These are phyloP conservation scores for Alectoris magna DNA, from an alignment of 2,797 vertebrate genomes.

Conservation along the genomic window DNA sequence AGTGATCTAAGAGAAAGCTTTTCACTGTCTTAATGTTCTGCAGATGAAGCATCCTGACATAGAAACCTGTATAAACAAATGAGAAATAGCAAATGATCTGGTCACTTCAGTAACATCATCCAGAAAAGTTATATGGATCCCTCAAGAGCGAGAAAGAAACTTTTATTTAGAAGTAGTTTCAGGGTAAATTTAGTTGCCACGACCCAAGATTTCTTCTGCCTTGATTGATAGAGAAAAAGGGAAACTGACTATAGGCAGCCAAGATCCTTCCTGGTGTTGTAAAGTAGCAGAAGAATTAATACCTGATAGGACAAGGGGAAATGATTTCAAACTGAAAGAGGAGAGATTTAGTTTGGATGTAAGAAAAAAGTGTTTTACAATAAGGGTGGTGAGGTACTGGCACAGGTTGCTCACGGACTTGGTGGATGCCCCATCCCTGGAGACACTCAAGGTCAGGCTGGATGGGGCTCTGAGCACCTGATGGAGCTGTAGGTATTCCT, in stretches of 20 bases:
- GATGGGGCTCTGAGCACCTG: too few species aligned
- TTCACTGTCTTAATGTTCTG: not conserved
- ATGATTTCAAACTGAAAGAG: too few species aligned
- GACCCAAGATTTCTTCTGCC: not conserved
- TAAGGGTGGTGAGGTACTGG: too few species aligned
- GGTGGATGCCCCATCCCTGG: too few species aligned
- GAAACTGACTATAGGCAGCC: not conserved
- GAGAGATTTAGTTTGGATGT: too few species aligned
- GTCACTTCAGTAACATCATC: not conserved
- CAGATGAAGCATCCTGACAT: not conserved
- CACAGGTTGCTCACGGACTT: too few species aligned
- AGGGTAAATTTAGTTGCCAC: not conserved
- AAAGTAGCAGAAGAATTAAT: not conserved
- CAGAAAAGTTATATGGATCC: not conserved
- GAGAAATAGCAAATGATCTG: conserved; percentile 1
- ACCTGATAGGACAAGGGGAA: not conserved
- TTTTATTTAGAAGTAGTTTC: conserved; percentile 31
- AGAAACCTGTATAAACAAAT: not conserved
- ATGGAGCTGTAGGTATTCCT: too few species aligned
- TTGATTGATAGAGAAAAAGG: not conserved
- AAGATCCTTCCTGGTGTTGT: not conserved
- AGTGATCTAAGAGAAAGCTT: not conserved
- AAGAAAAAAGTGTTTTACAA: too few species aligned
- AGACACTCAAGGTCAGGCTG: too few species aligned
- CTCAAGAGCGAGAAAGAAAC: not conserved